Evolutionary conservation across 1,140 invertebrate species (phyloP).

Genomic region (Amyelois transitella): DNA sequence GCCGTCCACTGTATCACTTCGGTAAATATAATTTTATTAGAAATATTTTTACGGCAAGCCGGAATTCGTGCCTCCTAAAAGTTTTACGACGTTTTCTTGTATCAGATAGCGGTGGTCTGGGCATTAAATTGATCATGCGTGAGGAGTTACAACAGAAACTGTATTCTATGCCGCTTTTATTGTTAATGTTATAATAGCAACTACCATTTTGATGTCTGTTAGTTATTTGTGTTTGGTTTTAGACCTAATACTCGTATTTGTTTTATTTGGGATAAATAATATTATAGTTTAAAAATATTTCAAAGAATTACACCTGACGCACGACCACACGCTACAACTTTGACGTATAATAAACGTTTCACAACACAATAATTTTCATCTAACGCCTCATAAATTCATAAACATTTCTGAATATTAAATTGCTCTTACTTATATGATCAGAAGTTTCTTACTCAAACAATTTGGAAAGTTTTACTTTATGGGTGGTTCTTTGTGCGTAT

Average conservation of each 20-base stretch:
- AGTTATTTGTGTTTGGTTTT: background rate
- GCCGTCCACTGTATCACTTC: conserved; percentile 13
- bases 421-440: background rate
- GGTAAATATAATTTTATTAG: conserved; percentile 29
- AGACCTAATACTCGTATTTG: no score
- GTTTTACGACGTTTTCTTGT: conserved; percentile 23
- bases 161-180: conserved; percentile 14
- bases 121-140: conserved; percentile 22
- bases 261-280: no score
- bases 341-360: no score
- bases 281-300: no score
- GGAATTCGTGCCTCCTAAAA: conserved; percentile 32
- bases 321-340: no score
- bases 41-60: conserved; percentile 30
- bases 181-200: conserved; percentile 11
- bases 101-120: conserved; percentile 12
- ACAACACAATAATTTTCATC: background rate
- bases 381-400: background rate
- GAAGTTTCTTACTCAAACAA: background rate
- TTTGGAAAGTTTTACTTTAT: background rate
- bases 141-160: conserved; percentile 9
- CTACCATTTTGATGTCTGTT: background rate
- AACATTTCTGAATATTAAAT: conserved; percentile 9
- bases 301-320: no score
- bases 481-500: background rate